Evolutionary conservation across 1,140 invertebrate species (phyloP).

Genomic region (Bombus balteatus): DNA sequence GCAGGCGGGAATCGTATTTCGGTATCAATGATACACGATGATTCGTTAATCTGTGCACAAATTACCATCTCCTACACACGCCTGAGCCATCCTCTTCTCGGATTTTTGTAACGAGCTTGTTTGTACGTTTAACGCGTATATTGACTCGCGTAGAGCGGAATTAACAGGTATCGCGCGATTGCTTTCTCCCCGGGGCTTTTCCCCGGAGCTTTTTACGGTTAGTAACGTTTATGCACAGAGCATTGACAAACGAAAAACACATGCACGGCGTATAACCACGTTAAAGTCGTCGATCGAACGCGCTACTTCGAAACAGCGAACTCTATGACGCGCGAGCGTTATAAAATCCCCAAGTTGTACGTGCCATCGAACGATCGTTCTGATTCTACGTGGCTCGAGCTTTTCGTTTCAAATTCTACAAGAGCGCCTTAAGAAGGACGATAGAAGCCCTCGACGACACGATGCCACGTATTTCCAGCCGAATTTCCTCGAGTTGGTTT

Average conservation of each 20-base stretch:
- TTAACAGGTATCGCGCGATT: conserved; percentile 15
- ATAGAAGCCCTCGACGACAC: neutral
- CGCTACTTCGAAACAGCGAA: conserved; percentile 12
- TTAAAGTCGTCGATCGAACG: conserved; percentile 33
- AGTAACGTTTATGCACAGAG: conserved; percentile 19
- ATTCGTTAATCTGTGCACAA: conserved; percentile 42
- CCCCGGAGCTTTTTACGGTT: neutral
- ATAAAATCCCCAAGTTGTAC: neutral
- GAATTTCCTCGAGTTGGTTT: neutral
- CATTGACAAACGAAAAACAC: conserved; percentile 21
- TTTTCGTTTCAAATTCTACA: neutral
- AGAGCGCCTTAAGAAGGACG: too few species aligned
- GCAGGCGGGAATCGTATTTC: conserved; percentile 30
- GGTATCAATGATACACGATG: conserved; percentile 41
- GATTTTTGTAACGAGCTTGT: conserved; percentile 27
- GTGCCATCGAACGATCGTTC: too few species aligned
- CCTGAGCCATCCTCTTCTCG: too few species aligned
- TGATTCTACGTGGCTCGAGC: neutral
- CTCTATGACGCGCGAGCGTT: neutral
- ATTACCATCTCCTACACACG: neutral
- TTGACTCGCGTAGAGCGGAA: conserved; percentile 16
- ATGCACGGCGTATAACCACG: neutral
- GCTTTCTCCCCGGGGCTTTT: neutral
- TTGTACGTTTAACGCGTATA: conserved; percentile 22
- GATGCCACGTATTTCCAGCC: neutral